Evolutionary conservation across 92 coral and sea anemone genomes (phyloP).

Genomic region (Porites lobata): DNA sequence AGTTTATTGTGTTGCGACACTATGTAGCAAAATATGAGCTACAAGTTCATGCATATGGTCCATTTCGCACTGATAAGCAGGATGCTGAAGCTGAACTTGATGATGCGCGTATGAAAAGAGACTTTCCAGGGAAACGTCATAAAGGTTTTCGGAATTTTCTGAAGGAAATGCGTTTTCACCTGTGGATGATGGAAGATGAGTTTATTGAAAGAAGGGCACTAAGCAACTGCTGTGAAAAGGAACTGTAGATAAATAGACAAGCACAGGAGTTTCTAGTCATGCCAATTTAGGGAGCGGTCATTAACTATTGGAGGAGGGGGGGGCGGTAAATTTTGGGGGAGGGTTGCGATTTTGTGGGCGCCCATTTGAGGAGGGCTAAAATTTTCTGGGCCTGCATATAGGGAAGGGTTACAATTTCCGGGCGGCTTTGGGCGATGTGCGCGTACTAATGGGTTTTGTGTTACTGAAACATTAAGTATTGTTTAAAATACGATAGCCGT

Average conservation of each 20-base stretch:
- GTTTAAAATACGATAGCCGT: too few relatives aligned
- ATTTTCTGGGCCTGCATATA: too few relatives aligned
- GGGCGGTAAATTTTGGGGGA: too few relatives aligned
- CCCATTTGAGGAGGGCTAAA: too few relatives aligned
- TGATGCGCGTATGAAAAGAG: conserved; percentile 73
- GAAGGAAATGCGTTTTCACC: conserved; percentile 73
- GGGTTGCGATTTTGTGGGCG: too few relatives aligned
- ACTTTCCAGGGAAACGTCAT: conserved; percentile 63
- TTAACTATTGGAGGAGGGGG: too few relatives aligned
- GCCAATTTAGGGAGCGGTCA: too few relatives aligned
- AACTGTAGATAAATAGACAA: not conserved
- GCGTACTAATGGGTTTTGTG: too few relatives aligned
- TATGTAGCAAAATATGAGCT: conserved; percentile 83
- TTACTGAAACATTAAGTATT: too few relatives aligned
- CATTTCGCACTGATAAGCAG: conserved; percentile 71
- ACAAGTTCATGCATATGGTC: conserved; percentile 93
- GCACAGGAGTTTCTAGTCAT: too few relatives aligned
- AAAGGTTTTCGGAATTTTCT: conserved; percentile 74
- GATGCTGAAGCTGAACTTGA: conserved; percentile 35
- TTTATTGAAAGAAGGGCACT: conserved; percentile 50
- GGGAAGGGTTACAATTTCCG: too few relatives aligned
- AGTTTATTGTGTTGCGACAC: conserved; percentile 82
- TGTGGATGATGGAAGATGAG: conserved; percentile 89
- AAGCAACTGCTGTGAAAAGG: conserved; percentile 49
- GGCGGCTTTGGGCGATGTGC: too few relatives aligned